phyloP scores from a whole-genome alignment of 1,140 invertebrate genomes.

The Gonioctena quinquepunctata region DNA sequence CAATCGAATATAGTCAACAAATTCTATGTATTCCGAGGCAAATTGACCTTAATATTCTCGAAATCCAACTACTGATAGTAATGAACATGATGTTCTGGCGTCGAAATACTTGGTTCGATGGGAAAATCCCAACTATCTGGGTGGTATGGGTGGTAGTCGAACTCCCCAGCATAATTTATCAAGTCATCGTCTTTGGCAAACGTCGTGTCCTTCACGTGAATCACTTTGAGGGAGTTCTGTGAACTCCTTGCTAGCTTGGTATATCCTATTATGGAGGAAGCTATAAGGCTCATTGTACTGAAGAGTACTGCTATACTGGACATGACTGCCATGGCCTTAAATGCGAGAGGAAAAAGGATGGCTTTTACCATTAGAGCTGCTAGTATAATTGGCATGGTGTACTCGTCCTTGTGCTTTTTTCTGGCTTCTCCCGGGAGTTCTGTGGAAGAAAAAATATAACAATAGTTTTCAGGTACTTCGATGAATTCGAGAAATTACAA shows the following conservation, averaged over 20 bases:
- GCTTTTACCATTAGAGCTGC: constrained; percentile 43
- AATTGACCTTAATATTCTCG: too few relatives aligned
- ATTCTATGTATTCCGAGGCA: too few relatives aligned
- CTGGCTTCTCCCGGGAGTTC: constrained; percentile 21
- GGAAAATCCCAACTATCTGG: too few relatives aligned
- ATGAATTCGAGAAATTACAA: too few relatives aligned
- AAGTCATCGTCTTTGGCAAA: not conserved
- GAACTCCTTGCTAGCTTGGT: constrained; percentile 22
- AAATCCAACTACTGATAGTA: not conserved
- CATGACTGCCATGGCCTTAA: constrained; percentile 49
- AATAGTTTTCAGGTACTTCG: too few relatives aligned
- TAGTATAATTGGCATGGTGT: constrained; percentile 29
- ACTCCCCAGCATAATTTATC: not conserved
- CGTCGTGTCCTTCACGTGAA: not conserved
- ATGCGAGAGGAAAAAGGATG: constrained; percentile 43
- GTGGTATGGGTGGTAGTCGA: too few relatives aligned
- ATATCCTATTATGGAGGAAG: constrained; percentile 44
- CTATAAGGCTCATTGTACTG: constrained; percentile 41
- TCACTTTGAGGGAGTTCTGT: not conserved
- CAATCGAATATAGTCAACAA: too few relatives aligned
- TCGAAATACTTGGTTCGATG: not conserved
- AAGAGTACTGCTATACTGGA: constrained; percentile 39
- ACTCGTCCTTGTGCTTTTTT: constrained; percentile 35
- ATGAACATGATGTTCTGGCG: not conserved
- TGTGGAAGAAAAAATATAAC: constrained; percentile 11